These are phyloP conservation scores for Campylorhamphus procurvoides DNA, from an alignment of 2,113 vertebrate species.

Conservation along the genomic window DNA sequence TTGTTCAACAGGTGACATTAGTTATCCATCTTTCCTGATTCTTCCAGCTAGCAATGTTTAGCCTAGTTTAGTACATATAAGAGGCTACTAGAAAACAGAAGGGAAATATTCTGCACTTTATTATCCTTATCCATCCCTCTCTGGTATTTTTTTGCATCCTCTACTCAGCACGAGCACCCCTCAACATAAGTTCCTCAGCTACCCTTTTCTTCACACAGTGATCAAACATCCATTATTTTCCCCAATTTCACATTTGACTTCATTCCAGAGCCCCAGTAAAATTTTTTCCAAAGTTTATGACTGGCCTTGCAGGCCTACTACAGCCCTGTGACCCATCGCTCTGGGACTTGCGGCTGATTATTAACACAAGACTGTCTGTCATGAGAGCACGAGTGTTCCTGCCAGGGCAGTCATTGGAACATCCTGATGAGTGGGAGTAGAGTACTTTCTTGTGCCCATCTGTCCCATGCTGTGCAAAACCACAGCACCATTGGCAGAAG, in stretches of 20 bases:
- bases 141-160: neutral
- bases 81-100: neutral
- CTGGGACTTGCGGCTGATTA: no score
- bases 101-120: neutral
- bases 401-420: neutral
- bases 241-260: neutral
- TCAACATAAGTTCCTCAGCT: rapidly evolving
- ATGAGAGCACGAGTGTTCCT: rapidly evolving
- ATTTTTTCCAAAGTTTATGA: neutral
- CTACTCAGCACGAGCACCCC: neutral
- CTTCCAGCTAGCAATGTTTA: neutral
- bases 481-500: rapidly evolving
- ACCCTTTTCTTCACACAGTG: neutral
- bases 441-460: rapidly evolving
- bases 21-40: neutral
- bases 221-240: neutral
- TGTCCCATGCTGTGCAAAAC: neutral
- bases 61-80: neutral
- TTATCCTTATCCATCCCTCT: neutral
- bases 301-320: neutral
- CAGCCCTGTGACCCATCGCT: rapidly evolving
- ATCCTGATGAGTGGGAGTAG: neutral
- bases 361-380: rapidly evolving
- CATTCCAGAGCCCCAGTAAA: neutral
- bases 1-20: neutral